phyloP scores from a whole-genome alignment of 23 tunicate genomes.

The Corella eumyota region DNA sequence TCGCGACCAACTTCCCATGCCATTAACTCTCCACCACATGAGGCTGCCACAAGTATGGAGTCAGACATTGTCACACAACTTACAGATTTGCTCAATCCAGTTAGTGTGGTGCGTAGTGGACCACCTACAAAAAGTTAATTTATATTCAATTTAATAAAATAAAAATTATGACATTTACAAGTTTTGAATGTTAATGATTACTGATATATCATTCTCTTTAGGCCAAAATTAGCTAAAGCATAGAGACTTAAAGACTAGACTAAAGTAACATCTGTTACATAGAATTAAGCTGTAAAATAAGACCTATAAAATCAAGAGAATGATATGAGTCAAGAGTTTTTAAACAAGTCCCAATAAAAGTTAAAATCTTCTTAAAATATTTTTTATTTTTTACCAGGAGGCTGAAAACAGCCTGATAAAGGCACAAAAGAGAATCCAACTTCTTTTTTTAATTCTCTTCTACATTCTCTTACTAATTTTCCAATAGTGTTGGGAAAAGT shows the following conservation, averaged over 20 bases:
- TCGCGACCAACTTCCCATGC: slow-evolving; percentile 57
- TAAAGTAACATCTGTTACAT: no score
- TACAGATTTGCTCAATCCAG: slow-evolving; percentile 58
- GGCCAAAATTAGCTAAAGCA: no score
- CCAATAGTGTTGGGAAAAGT: slow-evolving; percentile 35
- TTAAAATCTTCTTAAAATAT: not conserved
- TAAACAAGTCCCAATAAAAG: no score
- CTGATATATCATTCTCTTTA: no score
- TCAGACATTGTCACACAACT: slow-evolving; percentile 19
- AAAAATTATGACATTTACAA: no score
- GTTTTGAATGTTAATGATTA: no score
- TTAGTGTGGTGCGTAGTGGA: slow-evolving; percentile 70
- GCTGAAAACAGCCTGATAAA: slow-evolving; percentile 45
- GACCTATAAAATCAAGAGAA: no score
- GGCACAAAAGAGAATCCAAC: slow-evolving; percentile 20
- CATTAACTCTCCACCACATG: slow-evolving; percentile 42
- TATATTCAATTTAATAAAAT: no score
- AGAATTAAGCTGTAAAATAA: no score
- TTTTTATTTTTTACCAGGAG: slow-evolving; percentile 42
- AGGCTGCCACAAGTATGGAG: slow-evolving; percentile 34
- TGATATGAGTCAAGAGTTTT: no score
- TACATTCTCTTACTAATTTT: slow-evolving; percentile 22
- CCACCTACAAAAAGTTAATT: slow-evolving; percentile 42
- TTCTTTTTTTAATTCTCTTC: not conserved
- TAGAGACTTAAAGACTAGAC: no score